Evolutionary conservation across 1,140 invertebrate genomes (phyloP).

Genomic region (Sinella curviseta): DNA sequence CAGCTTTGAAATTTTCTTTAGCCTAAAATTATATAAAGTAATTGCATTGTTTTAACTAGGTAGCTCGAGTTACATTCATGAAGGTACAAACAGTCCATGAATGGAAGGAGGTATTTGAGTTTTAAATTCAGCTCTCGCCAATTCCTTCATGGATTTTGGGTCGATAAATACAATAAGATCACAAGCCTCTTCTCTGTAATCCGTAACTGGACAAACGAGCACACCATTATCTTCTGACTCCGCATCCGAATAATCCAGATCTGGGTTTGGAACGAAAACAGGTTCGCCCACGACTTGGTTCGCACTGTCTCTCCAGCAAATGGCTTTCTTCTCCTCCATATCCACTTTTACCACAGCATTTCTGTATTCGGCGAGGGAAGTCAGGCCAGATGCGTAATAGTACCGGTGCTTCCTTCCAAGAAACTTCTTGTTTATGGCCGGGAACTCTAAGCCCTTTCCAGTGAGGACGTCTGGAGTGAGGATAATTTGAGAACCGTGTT

Average conservation of each 20-base stretch:
- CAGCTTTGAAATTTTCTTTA: no score
- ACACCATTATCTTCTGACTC: conserved; percentile 50
- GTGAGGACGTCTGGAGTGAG: conserved; percentile 41
- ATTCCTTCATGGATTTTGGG: conserved; percentile 54
- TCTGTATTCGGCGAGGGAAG: conserved; percentile 24
- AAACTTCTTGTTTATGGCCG: conserved; percentile 53
- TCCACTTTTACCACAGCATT: conserved; percentile 54
- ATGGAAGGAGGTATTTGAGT: conserved; percentile 53
- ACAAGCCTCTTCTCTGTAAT: conserved; percentile 49
- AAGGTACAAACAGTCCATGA: conserved; percentile 53
- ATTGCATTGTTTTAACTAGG: no score
- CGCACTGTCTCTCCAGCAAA: conserved; percentile 50
- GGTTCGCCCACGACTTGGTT: conserved; percentile 48
- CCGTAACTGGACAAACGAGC: conserved; percentile 46
- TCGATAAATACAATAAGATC: conserved; percentile 56
- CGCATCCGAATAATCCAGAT: conserved; percentile 40
- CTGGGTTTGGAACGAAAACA: conserved; percentile 51
- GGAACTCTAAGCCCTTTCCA: conserved; percentile 51
- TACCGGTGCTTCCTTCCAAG: conserved; percentile 53
- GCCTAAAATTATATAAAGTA: no score
- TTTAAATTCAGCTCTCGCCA: conserved; percentile 55
- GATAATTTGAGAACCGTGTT: conserved; percentile 44
- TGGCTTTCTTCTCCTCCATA: conserved; percentile 49
- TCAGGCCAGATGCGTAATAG: conserved; percentile 41
- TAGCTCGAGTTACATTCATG: neutral